phyloP scores from a whole-genome alignment of 1,140 invertebrate genomes.

The Pogonomyrmex barbatus region DNA sequence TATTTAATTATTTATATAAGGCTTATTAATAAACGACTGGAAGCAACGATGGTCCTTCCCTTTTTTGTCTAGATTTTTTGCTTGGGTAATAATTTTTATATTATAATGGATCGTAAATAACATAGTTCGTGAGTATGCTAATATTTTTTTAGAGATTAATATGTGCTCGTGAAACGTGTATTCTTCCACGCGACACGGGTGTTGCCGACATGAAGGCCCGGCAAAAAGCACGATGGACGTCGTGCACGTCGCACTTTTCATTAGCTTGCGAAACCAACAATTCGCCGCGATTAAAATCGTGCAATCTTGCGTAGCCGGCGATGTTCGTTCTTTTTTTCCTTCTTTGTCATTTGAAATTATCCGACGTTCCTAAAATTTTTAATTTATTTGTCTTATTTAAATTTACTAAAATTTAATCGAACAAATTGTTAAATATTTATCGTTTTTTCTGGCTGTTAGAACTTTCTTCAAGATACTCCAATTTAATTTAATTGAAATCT shows the following conservation, averaged over 20 bases:
- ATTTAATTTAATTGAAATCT: neutral
- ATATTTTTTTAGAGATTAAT: slow-evolving; percentile 34
- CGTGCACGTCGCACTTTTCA: slow-evolving; percentile 48
- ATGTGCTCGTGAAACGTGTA: slow-evolving; percentile 18
- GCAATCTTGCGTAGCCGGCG: slow-evolving; percentile 9
- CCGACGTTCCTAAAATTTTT: neutral
- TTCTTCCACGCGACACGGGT: slow-evolving; percentile 20
- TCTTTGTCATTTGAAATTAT: slow-evolving; percentile 14
- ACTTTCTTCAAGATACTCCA: neutral
- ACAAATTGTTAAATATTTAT: neutral
- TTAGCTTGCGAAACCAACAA: slow-evolving; percentile 55
- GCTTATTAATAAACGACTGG: neutral
- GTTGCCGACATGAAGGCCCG: slow-evolving; percentile 23
- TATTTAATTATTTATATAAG: slow-evolving; percentile 4
- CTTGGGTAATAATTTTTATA: slow-evolving; percentile 9
- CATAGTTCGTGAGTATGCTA: neutral
- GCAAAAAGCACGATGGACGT: slow-evolving; percentile 29
- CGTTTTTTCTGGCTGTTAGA: neutral
- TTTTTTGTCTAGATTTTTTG: neutral
- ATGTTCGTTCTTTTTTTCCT: slow-evolving; percentile 9
- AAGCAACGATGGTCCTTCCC: neutral
- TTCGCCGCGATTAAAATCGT: slow-evolving; percentile 54
- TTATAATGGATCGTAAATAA: slow-evolving; percentile 15
- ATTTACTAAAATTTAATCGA: neutral
- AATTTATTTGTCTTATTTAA: too few relatives aligned